phyloP scores from a whole-genome alignment of 2,113 vertebrate species.

The Cebidichthys violaceus region DNA sequence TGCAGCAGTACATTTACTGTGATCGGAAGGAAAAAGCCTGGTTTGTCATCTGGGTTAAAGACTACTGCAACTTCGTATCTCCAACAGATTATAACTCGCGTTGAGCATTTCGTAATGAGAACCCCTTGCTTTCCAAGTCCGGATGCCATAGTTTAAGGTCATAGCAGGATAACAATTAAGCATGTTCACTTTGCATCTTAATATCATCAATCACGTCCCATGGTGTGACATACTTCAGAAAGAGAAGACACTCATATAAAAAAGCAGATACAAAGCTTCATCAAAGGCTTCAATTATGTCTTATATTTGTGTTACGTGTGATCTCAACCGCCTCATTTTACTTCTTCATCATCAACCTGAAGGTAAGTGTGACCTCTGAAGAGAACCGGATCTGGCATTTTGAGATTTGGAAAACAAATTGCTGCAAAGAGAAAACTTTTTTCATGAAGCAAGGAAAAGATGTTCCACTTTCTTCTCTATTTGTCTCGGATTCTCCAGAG shows the following conservation, averaged over 20 bases:
- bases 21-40: slow-evolving; percentile 34
- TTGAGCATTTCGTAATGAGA: slow-evolving; percentile 20
- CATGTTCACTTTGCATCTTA: slow-evolving; percentile 10
- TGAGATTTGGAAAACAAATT: slow-evolving; percentile 12
- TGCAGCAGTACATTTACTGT: slow-evolving; percentile 13
- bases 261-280: not conserved
- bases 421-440: slow-evolving; percentile 28
- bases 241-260: not conserved
- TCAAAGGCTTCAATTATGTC: not conserved
- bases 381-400: slow-evolving; percentile 19
- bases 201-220: not conserved
- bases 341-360: slow-evolving; percentile 26
- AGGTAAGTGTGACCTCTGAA: slow-evolving; percentile 67
- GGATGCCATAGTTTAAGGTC: slow-evolving; percentile 29
- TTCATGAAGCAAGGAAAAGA: slow-evolving; percentile 7
- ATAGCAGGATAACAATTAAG: slow-evolving; percentile 20
- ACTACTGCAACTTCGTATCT: slow-evolving; percentile 21
- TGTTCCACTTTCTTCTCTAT: slow-evolving; percentile 12
- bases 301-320: slow-evolving; percentile 1
- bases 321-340: slow-evolving; percentile 24
- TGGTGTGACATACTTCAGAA: slow-evolving; percentile 5
- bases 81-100: slow-evolving; percentile 34
- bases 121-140: slow-evolving; percentile 22
- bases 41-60: slow-evolving; percentile 36
- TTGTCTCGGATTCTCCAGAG: slow-evolving; percentile 38